phyloP scores from a whole-genome alignment of 2,888 invertebrate species.

The Strigamia maritima region DNA sequence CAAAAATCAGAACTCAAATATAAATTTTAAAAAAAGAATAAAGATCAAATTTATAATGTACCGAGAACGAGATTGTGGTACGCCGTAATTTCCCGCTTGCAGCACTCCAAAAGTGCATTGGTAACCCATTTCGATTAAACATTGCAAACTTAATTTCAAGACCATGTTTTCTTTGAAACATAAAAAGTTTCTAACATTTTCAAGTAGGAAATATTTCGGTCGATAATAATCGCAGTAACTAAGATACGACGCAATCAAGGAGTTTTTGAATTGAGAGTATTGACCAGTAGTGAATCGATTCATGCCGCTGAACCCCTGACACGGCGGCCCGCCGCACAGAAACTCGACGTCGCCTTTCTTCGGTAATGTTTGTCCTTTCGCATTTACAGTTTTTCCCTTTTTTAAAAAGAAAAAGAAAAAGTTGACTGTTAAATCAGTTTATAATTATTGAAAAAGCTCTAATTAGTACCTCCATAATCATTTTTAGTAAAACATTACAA shows the following conservation, averaged over 20 bases:
- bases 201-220: constrained; percentile 76
- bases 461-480: constrained; percentile 61
- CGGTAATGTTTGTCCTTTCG: constrained; percentile 60
- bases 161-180: constrained; percentile 77
- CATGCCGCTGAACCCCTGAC: constrained; percentile 87
- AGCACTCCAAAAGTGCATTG: constrained; percentile 82
- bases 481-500: constrained; percentile 68
- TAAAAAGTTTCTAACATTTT: constrained; percentile 82
- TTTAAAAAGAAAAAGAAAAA: background rate
- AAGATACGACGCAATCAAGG: constrained; percentile 73
- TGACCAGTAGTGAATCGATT: constrained; percentile 80
- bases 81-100: constrained; percentile 81
- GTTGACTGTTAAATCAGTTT: background rate
- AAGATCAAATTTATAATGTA: constrained; percentile 45
- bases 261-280: constrained; percentile 81
- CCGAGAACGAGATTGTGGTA: constrained; percentile 75
- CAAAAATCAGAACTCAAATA: constrained; percentile 25
- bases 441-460: background rate
- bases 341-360: constrained; percentile 76
- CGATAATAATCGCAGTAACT: constrained; percentile 82
- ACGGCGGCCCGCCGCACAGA: constrained; percentile 81
- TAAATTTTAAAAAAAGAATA: background rate
- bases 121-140: constrained; percentile 77
- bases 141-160: constrained; percentile 70
- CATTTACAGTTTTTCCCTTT: constrained; percentile 51